phyloP scores from a whole-genome alignment of 2,888 invertebrate species.

The Hipparchia sbordonii region DNA sequence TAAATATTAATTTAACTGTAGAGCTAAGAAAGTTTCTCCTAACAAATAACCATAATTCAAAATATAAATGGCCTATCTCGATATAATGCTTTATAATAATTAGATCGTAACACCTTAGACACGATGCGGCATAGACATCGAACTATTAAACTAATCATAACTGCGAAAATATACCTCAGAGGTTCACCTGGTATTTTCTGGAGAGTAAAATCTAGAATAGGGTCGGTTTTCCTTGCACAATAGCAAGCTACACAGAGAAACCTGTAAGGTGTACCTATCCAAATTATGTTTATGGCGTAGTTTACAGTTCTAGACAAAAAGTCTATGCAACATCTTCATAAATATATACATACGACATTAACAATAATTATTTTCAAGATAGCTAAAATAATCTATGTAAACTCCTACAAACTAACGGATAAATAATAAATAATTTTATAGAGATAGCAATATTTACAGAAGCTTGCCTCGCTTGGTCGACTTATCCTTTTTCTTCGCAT shows the following conservation, averaged over 20 bases:
- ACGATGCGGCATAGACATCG: conserved; percentile 24
- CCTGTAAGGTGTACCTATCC: background rate
- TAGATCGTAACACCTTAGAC: conserved; percentile 48
- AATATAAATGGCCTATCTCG: conserved; percentile 52
- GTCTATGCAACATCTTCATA: conserved; percentile 24
- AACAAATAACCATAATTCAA: conserved; percentile 48
- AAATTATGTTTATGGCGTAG: background rate
- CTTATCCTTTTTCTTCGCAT: conserved; percentile 46
- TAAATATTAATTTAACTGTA: conserved; percentile 55
- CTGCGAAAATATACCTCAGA: background rate
- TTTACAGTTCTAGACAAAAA: conserved; percentile 21
- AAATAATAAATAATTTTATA: conserved; percentile 79
- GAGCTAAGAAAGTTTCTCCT: conserved; percentile 38
- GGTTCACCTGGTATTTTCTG: background rate
- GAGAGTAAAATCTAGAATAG: too few relatives aligned
- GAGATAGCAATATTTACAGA: conserved; percentile 78
- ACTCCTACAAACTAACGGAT: conserved; percentile 65
- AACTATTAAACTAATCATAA: conserved; percentile 5
- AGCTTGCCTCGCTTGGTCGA: conserved; percentile 68
- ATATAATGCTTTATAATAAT: conserved; percentile 38
- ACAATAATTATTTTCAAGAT: conserved; percentile 54
- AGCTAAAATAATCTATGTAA: conserved; percentile 45
- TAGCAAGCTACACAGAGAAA: background rate
- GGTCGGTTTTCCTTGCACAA: too few relatives aligned
- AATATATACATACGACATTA: conserved; percentile 47